Conservation (phyloP, 1,140 invertebrate genomes). For the Leptonema lineaticorne region DNA sequence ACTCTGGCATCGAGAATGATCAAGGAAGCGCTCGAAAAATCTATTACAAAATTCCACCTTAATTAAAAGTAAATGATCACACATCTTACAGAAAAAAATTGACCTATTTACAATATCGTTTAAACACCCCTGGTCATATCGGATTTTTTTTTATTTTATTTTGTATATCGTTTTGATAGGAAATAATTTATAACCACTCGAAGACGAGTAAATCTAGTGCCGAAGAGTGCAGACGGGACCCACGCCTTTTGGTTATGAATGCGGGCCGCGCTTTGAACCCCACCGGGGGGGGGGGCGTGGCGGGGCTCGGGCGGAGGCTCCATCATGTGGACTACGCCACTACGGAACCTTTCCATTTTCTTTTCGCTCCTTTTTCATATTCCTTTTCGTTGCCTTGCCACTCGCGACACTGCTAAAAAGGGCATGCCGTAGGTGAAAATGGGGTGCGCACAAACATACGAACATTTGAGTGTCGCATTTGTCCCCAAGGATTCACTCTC, state of each 20-base stretch:
- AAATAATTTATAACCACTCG: neutral
- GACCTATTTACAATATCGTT: no score
- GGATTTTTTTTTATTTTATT: no score
- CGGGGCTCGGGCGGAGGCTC: neutral
- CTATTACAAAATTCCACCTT: no score
- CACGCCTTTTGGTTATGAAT: neutral
- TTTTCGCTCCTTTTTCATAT: neutral
- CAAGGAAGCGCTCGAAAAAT: no score
- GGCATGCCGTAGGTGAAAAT: neutral
- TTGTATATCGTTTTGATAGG: no score
- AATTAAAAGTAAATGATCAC: no score
- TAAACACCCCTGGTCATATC: no score
- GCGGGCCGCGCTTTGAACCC: neutral
- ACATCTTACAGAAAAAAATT: no score
- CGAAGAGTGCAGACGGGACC: neutral
- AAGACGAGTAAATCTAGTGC: neutral
- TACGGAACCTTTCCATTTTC: neutral
- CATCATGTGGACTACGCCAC: neutral
- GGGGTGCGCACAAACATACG: slow-evolving; percentile 17
- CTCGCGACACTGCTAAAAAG: neutral
- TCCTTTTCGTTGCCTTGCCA: neutral
- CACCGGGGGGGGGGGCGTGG: neutral
- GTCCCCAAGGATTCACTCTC: slow-evolving; percentile 10
- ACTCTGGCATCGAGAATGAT: no score
- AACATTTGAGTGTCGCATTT: slow-evolving; percentile 32